Percentiles rank a stretch among this genome's conserved stretches.
These are phyloP conservation scores for Ictalurus punctatus DNA, from an alignment of 2,113 vertebrate species.

Conservation along the genomic window DNA sequence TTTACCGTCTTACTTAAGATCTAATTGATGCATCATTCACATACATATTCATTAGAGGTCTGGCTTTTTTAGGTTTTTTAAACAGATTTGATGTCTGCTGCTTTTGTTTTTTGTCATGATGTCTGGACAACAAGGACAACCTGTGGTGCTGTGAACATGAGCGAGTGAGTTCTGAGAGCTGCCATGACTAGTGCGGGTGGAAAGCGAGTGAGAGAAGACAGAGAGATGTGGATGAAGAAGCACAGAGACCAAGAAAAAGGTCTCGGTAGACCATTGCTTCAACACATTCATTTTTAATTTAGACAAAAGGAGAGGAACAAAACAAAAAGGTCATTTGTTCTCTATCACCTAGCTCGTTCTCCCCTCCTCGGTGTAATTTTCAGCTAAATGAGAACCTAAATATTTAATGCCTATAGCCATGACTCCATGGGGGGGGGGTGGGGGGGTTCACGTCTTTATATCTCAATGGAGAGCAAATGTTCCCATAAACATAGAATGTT, in stretches of 20 bases:
- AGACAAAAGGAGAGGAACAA: constrained; percentile 14
- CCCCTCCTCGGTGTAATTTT: constrained; percentile 37
- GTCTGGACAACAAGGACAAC: neutral
- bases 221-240: neutral
- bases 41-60: neutral
- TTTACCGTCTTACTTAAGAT: neutral
- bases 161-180: neutral
- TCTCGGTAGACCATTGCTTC: constrained; percentile 13
- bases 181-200: neutral
- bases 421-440: neutral
- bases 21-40: neutral
- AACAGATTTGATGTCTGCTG: neutral
- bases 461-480: neutral
- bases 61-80: neutral
- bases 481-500: neutral
- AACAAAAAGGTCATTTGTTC: constrained; percentile 24
- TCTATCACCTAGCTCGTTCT: constrained; percentile 6
- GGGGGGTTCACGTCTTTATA: neutral
- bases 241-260: neutral
- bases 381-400: constrained; percentile 46
- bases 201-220: constrained; percentile 12
- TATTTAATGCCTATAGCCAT: constrained; percentile 46
- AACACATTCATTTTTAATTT: constrained; percentile 34
- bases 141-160: neutral
- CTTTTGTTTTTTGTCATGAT: neutral